Conservation (phyloP, 2,113 vertebrate genomes). For the Phalacrocorax aristotelis region DNA sequence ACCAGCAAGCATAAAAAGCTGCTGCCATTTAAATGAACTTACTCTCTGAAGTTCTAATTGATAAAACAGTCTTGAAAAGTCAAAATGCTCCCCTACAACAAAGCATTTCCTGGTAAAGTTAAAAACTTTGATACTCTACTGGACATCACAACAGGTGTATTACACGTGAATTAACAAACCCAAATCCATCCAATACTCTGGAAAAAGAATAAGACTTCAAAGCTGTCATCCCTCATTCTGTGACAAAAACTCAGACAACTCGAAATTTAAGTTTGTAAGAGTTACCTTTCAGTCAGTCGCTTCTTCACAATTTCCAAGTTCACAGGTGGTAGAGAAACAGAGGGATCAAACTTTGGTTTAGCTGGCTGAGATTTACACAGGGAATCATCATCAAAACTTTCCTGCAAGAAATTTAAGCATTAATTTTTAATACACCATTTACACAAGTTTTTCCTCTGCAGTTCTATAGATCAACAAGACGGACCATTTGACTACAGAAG, state of each 20-base stretch:
- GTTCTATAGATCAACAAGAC: neutral
- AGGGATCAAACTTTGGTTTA: slow-evolving; percentile 72
- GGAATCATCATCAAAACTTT: neutral
- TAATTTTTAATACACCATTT: neutral
- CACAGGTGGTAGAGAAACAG: slow-evolving; percentile 77
- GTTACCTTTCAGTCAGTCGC: slow-evolving; percentile 81
- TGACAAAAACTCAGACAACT: neutral
- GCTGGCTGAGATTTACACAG: neutral
- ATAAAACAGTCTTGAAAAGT: neutral
- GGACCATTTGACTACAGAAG: fast-evolving
- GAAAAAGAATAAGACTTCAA: neutral
- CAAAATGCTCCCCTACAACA: neutral
- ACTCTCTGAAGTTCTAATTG: neutral
- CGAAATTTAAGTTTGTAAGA: neutral
- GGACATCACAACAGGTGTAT: neutral
- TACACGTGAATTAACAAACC: neutral
- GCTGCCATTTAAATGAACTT: neutral
- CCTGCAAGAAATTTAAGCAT: slow-evolving; percentile 45
- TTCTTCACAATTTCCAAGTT: slow-evolving; percentile 84
- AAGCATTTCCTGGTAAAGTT: neutral
- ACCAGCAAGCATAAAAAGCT: neutral
- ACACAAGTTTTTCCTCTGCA: neutral
- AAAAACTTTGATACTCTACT: neutral
- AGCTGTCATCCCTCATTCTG: neutral
- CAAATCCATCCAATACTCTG: neutral